Percentiles rank a stretch among this genome's conserved stretches.
Conservation (phyloP, 2,888 invertebrate species). For the Macaria liturata region DNA sequence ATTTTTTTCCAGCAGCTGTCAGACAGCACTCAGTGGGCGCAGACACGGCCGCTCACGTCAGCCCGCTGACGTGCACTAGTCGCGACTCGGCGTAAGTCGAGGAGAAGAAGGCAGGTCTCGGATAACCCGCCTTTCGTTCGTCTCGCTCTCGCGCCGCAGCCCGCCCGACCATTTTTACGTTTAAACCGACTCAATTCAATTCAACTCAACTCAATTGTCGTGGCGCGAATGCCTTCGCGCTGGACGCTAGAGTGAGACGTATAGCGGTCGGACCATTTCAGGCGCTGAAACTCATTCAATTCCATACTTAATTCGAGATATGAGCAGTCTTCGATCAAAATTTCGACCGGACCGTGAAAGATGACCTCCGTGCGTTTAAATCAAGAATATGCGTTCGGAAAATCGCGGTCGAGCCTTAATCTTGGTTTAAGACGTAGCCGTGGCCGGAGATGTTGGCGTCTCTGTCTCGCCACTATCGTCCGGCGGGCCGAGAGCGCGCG, state of each 20-base stretch:
- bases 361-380: conserved; percentile 61
- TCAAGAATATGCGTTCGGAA: conserved; percentile 68
- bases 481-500: conserved; percentile 52
- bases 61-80: conserved; percentile 79
- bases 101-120: conserved; percentile 82
- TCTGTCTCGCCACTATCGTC: conserved; percentile 79
- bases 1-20: conserved; percentile 66
- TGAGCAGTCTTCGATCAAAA: conserved; percentile 31
- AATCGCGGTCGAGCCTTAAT: conserved; percentile 76
- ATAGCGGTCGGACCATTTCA: conserved; percentile 65
- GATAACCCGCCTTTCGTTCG: conserved; percentile 80
- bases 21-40: conserved; percentile 57
- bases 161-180: conserved; percentile 81
- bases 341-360: conserved; percentile 38
- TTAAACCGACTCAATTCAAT: conserved; percentile 83
- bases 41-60: conserved; percentile 75
- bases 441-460: conserved; percentile 62
- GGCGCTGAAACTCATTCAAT: conserved; percentile 46
- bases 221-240: conserved; percentile 78
- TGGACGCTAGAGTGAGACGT: conserved; percentile 81
- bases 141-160: conserved; percentile 76
- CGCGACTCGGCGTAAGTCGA: conserved; percentile 79
- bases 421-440: conserved; percentile 75
- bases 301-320: conserved; percentile 33
- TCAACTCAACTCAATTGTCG: conserved; percentile 84